Percentiles rank a stretch among this genome's conserved stretches.
Conservation (phyloP, 1,140 invertebrate species). For the Globodera ellingtonae region DNA sequence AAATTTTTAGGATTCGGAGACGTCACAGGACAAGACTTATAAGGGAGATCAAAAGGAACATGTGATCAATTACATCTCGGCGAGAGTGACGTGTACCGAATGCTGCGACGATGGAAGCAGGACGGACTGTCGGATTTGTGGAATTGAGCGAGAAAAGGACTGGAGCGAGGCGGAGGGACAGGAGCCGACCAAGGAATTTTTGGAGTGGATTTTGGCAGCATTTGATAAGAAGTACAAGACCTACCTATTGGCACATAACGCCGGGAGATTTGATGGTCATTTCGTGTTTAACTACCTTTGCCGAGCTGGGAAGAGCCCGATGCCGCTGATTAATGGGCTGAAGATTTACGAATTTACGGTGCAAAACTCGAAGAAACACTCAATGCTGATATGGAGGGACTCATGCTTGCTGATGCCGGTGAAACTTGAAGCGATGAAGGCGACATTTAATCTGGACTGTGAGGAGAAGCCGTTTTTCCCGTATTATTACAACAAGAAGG, state of each 20-base stretch:
- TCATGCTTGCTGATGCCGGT: neutral
- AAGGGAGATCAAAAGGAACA: neutral
- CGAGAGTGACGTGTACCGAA: neutral
- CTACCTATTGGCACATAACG: neutral
- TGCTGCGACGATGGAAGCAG: neutral
- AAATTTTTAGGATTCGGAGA: neutral
- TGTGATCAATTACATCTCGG: neutral
- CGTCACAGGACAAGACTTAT: neutral
- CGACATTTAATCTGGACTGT: constrained; percentile 11
- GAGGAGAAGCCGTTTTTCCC: neutral
- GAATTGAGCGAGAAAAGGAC: neutral
- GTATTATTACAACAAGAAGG: neutral
- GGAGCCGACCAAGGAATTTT: neutral
- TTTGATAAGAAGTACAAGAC: neutral
- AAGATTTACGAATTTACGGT: constrained; percentile 6
- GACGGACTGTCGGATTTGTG: neutral
- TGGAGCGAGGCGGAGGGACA: constrained; percentile 13
- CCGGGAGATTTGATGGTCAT: neutral
- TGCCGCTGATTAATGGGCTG: neutral
- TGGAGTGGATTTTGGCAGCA: neutral
- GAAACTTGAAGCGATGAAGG: neutral
- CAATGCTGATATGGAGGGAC: constrained; percentile 4
- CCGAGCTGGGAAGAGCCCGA: neutral
- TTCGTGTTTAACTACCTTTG: neutral
- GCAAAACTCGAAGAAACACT: neutral